Evolutionary conservation across 2,888 invertebrate species (phyloP), one percentile per base, ranked within the genome.

Genomic region (Buathra laborator): DNA sequence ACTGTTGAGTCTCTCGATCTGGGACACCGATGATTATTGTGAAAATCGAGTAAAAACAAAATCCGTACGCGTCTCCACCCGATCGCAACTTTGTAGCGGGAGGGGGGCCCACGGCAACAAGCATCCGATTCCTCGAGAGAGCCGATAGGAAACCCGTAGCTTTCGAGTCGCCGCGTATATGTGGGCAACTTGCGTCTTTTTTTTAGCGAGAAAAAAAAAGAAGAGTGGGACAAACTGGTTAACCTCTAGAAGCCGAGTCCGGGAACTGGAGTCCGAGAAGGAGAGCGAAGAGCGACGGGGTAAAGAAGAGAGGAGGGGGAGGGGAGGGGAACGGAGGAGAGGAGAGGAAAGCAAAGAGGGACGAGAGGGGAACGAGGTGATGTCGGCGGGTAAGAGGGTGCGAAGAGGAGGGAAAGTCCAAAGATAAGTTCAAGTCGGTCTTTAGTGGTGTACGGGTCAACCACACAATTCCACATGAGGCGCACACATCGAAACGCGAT

Each of bases 201-300:
- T 29, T 77, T 46, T 84, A 89, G 86, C 85, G 86, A 85, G 89
- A 90, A 90, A 89, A 89, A 91, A 91, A 89, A 90, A 92, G 93
- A 90, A 92, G 93, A 93, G 93, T 93, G 93, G 93, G 92, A 92
- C 92, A 93, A 93, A 93, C 93, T 93, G 93, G 93, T 93, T 93
- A 92, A 92, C 93, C 92, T 93, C 92, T 92, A 89, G 89, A 88
- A 87, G 85, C 85, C 89, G 76, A 83, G 86, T 84, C 75, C 51
- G 83, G 48, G 79, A 77, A 77, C 72, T 62, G 67, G 67, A 72
- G 81, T 82, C 81, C 72, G 68, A 68, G 75, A 77, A 74, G 64
- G 70, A 44, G 64, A 48, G 64, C 19, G 75, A 51, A 48, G 74
- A 76, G 87, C 86, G 84, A 85, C 86, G 82, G 56, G 78, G 77